A percentile compares a stretch with the other conserved stretches of the same genome.
Evolutionary conservation across 2,113 vertebrate genomes (phyloP).

Genomic region (Pungitius pungitius): DNA sequence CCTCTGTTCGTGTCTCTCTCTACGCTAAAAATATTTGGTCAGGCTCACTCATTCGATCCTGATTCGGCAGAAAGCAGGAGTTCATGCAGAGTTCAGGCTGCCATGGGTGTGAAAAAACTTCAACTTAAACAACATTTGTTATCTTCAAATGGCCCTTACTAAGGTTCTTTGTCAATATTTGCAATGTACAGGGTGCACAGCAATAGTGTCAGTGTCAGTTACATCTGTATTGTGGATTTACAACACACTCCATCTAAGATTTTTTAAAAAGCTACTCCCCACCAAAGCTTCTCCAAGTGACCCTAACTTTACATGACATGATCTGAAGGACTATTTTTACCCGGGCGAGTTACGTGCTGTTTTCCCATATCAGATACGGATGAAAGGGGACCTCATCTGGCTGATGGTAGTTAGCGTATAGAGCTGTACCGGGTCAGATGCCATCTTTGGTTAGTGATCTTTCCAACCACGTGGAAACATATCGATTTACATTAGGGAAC

Average conservation of each 20-base stretch:
- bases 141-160: conserved; percentile 35
- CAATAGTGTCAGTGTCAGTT: conserved; percentile 5
- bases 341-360: conserved; percentile 32
- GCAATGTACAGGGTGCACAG: neutral
- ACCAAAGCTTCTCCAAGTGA: conserved; percentile 36
- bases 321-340: conserved; percentile 66
- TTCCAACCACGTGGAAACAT: conserved; percentile 74
- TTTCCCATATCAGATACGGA: conserved; percentile 65
- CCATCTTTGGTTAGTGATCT: conserved; percentile 73
- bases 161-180: conserved; percentile 14
- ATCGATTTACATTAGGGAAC: conserved; percentile 73
- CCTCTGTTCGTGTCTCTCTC: conserved; percentile 47
- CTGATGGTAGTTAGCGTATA: conserved; percentile 62
- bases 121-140: conserved; percentile 36
- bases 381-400: conserved; percentile 73
- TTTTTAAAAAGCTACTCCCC: conserved; percentile 1
- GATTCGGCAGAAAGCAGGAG: conserved; percentile 66
- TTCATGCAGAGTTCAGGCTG: conserved; percentile 71
- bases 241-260: neutral
- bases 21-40: conserved; percentile 68
- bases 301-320: conserved; percentile 58
- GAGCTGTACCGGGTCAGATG: conserved; percentile 73
- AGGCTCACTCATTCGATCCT: conserved; percentile 70
- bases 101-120: conserved; percentile 40
- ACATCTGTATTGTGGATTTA: conserved; percentile 8